Conservation (phyloP, 2,888 invertebrate genomes). For the Callinectes sapidus region DNA sequence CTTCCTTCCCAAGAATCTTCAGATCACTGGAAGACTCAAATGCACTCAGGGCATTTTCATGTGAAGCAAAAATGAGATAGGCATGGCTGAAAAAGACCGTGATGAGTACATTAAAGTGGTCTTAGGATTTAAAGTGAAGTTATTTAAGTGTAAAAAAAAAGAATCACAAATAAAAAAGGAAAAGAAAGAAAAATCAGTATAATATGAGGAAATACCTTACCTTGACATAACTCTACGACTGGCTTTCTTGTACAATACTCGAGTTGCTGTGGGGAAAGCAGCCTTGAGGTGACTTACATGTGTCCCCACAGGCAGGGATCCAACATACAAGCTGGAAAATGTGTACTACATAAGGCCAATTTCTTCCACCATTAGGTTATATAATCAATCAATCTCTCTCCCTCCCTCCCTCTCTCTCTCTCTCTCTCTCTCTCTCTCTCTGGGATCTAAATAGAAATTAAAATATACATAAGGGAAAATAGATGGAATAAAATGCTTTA, state of each 20-base stretch:
- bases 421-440: conserved; percentile 1
- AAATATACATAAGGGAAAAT: not conserved
- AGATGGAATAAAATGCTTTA: not conserved
- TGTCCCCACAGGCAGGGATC: not conserved
- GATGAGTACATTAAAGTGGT: not conserved
- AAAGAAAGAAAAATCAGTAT: too few species aligned
- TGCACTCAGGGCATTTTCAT: not conserved
- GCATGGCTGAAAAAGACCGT: not conserved
- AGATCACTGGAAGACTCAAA: not conserved
- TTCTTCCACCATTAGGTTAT: not conserved
- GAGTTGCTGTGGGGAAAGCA: not conserved
- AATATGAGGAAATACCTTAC: not conserved
- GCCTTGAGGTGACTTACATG: not conserved
- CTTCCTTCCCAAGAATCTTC: conserved; percentile 5
- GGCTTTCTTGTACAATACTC: not conserved
- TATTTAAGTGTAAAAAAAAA: not conserved
- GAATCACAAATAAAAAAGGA: too few species aligned
- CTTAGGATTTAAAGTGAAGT: not conserved
- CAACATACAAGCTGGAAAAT: conserved; percentile 7
- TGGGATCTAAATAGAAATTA: not conserved
- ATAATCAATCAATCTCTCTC: too few species aligned
- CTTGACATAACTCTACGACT: not conserved
- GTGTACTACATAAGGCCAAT: not conserved
- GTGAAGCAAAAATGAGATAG: not conserved
- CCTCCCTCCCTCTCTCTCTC: conserved; percentile 1